Evolutionary conservation across 2,888 invertebrate species (phyloP).

Genomic region (Drosophila greeni): DNA sequence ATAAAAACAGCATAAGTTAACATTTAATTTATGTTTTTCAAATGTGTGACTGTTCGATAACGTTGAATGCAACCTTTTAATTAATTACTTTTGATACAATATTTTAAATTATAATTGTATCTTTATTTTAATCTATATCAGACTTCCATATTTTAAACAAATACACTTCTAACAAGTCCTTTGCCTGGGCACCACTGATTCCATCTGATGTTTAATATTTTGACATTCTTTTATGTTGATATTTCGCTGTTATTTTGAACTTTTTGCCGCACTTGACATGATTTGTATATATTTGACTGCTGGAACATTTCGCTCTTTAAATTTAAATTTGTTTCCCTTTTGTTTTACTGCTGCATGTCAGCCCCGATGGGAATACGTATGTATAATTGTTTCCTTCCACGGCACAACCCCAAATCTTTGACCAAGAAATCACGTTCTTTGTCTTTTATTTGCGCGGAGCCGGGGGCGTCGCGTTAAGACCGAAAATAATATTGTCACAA

Average conservation of each 20-base stretch:
- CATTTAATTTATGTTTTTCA: not conserved
- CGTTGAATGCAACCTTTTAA: not conserved
- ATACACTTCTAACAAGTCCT: not conserved
- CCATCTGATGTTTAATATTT: constrained; percentile 5
- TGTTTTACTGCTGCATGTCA: constrained; percentile 41
- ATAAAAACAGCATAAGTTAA: rapidly evolving
- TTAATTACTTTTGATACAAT: not conserved
- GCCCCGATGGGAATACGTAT: constrained; percentile 42
- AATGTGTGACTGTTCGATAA: not conserved
- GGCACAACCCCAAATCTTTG: constrained; percentile 34
- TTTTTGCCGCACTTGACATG: constrained; percentile 52
- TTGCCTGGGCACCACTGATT: not conserved
- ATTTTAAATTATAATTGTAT: too few species aligned
- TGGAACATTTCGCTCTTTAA: constrained; percentile 32
- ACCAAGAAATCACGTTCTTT: constrained; percentile 66
- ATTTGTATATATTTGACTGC: constrained; percentile 46
- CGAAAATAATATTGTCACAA: constrained; percentile 37
- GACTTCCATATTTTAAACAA: not conserved
- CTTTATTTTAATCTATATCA: too few species aligned
- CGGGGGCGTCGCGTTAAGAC: constrained; percentile 21
- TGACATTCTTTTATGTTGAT: constrained; percentile 21
- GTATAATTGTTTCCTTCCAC: constrained; percentile 46
- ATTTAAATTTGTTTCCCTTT: constrained; percentile 25
- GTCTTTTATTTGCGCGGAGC: constrained; percentile 43
- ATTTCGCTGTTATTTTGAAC: constrained; percentile 27